A percentile compares a stretch with the other conserved stretches of the same genome.
Conservation (phyloP, 2,888 invertebrate species). For the Frankliniella fusca region DNA sequence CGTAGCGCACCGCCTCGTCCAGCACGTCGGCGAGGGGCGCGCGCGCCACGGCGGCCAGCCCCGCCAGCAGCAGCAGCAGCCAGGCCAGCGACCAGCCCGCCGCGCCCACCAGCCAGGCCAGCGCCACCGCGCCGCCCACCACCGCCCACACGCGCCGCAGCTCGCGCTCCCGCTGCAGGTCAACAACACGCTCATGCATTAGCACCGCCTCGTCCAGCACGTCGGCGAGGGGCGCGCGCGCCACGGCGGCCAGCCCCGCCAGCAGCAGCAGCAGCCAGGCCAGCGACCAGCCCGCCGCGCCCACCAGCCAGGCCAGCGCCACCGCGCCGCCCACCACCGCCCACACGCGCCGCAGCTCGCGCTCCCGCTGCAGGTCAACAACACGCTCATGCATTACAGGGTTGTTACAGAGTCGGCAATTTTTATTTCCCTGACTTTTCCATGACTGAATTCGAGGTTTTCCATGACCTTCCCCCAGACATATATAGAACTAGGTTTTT, state of each 20-base stretch:
- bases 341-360: conserved; percentile 43
- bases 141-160: conserved; percentile 43
- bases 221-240: conserved; percentile 44
- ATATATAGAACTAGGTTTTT: too few species aligned
- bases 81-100: conserved; percentile 47
- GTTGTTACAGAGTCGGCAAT: too few species aligned
- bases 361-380: conserved; percentile 42
- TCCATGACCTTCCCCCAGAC: too few species aligned
- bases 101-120: conserved; percentile 47
- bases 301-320: conserved; percentile 46
- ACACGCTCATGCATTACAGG: neutral
- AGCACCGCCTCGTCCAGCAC: conserved; percentile 42
- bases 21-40: conserved; percentile 44
- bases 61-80: conserved; percentile 45
- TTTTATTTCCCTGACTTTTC: too few species aligned
- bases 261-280: conserved; percentile 47
- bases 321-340: conserved; percentile 44
- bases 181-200: neutral
- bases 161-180: conserved; percentile 44
- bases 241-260: conserved; percentile 44
- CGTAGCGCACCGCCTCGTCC: conserved; percentile 44
- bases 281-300: conserved; percentile 45
- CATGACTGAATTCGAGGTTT: too few species aligned
- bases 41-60: conserved; percentile 44
- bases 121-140: conserved; percentile 43